A percentile compares a stretch with the other conserved stretches of the same genome.
phyloP scores from a whole-genome alignment of 2,797 vertebrate species.

The Coranthus polyacanthus region DNA sequence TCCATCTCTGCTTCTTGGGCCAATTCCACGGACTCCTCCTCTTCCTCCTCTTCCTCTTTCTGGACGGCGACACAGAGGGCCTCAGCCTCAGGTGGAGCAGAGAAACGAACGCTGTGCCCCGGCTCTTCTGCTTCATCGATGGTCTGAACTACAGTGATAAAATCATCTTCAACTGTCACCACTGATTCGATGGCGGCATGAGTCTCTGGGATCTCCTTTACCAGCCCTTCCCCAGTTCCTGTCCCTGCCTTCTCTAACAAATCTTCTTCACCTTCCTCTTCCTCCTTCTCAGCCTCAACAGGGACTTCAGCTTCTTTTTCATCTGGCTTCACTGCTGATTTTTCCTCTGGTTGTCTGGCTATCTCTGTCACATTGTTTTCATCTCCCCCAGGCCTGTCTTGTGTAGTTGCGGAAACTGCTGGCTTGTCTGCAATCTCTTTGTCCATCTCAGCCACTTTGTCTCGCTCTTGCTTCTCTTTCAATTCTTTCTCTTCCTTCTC shows the following conservation, averaged over 20 bases:
- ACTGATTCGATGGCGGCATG: slow-evolving; percentile 94
- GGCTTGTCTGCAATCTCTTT: slow-evolving; percentile 14
- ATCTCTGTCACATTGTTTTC: slow-evolving; percentile 5
- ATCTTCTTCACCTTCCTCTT: slow-evolving; percentile 65
- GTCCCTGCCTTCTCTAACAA: no score
- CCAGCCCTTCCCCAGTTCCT: slow-evolving; percentile 42
- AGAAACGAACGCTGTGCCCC: slow-evolving; percentile 95
- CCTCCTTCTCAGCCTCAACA: no score
- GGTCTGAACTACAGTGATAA: slow-evolving; percentile 97
- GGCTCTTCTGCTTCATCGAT: slow-evolving; percentile 93
- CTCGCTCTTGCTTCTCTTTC: slow-evolving; percentile 31
- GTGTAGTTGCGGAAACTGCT: slow-evolving; percentile 4
- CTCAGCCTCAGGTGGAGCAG: slow-evolving; percentile 85
- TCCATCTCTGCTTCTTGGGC: slow-evolving; percentile 86
- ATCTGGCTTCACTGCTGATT: no score
- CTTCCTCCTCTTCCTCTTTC: slow-evolving; percentile 82
- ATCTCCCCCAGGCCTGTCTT: slow-evolving; percentile 36
- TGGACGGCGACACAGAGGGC: slow-evolving; percentile 74
- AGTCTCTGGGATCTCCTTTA: slow-evolving; percentile 80
- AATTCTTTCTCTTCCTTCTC: slow-evolving; percentile 40
- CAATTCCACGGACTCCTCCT: slow-evolving; percentile 86
- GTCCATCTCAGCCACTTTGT: slow-evolving; percentile 46
- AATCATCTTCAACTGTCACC: slow-evolving; percentile 97
- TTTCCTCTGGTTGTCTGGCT: slow-evolving; percentile 43
- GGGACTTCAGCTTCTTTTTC: no score